Conservation (phyloP, 1,140 invertebrate species). For the Elysia chlorotica region DNA sequence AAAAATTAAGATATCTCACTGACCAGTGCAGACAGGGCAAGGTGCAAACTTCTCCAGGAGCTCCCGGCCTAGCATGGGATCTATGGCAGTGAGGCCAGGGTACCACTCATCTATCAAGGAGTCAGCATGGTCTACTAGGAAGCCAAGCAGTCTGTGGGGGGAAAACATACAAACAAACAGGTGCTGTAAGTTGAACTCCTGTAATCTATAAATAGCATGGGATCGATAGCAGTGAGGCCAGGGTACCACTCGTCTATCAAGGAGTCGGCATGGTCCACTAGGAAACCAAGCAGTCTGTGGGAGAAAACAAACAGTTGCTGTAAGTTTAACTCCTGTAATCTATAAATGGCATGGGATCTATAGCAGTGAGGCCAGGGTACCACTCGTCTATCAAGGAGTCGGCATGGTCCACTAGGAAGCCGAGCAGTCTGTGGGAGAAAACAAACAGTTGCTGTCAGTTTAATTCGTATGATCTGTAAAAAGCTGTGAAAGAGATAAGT, state of each 20-base stretch:
- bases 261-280: slow-evolving; percentile 95
- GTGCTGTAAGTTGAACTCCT: neutral
- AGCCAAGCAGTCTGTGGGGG: slow-evolving; percentile 81
- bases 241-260: slow-evolving; percentile 99
- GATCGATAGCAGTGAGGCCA: slow-evolving; percentile 90
- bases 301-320: neutral
- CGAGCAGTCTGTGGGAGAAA: slow-evolving; percentile 80
- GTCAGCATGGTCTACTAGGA: slow-evolving; percentile 95
- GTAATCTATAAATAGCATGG: slow-evolving; percentile 67
- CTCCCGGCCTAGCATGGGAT: slow-evolving; percentile 93
- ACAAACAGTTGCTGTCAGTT: neutral
- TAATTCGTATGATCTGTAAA: neutral
- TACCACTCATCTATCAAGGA: slow-evolving; percentile 98
- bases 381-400: slow-evolving; percentile 97
- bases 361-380: slow-evolving; percentile 93
- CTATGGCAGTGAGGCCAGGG: slow-evolving; percentile 90
- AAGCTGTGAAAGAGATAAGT: neutral
- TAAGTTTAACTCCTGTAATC: neutral
- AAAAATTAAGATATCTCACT: no score
- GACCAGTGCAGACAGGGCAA: slow-evolving; percentile 69
- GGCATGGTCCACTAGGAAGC: slow-evolving; percentile 92
- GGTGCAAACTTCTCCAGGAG: slow-evolving; percentile 92
- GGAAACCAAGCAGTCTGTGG: slow-evolving; percentile 82
- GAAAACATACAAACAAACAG: neutral
- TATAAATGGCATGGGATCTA: slow-evolving; percentile 85